Conservation (phyloP, 2,113 vertebrate species). For the Myiopsitta monachus region DNA sequence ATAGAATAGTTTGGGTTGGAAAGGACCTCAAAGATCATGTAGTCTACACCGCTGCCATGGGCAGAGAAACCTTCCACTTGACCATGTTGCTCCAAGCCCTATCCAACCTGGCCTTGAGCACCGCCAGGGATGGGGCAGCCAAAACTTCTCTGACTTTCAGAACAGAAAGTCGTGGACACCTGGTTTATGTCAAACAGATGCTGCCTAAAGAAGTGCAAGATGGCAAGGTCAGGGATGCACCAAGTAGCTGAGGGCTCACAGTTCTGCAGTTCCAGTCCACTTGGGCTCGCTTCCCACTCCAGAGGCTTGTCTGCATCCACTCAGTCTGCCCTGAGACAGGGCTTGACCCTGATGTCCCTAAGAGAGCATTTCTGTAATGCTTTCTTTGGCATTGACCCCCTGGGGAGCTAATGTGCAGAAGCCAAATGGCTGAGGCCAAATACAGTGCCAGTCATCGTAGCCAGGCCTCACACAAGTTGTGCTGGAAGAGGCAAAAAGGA, state of each 20-base stretch:
- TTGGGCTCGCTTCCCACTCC: background rate
- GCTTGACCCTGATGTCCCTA: background rate
- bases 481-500: background rate
- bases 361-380: background rate
- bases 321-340: background rate
- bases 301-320: background rate
- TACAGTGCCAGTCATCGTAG: background rate
- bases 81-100: background rate
- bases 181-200: background rate
- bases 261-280: background rate
- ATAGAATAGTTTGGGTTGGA: background rate
- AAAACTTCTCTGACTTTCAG: background rate
- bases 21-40: background rate
- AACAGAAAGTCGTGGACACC: background rate
- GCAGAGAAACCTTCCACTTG: background rate
- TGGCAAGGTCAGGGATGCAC: accelerated
- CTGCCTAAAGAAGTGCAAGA: background rate
- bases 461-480: background rate
- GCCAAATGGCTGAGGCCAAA: background rate
- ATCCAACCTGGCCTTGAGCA: background rate
- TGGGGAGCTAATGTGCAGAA: background rate
- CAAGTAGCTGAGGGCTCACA: background rate
- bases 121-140: background rate
- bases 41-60: background rate
- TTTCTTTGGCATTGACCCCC: background rate